Evolutionary conservation across 2,888 invertebrate species (phyloP).

Genomic region (Prenolepis imparis): DNA sequence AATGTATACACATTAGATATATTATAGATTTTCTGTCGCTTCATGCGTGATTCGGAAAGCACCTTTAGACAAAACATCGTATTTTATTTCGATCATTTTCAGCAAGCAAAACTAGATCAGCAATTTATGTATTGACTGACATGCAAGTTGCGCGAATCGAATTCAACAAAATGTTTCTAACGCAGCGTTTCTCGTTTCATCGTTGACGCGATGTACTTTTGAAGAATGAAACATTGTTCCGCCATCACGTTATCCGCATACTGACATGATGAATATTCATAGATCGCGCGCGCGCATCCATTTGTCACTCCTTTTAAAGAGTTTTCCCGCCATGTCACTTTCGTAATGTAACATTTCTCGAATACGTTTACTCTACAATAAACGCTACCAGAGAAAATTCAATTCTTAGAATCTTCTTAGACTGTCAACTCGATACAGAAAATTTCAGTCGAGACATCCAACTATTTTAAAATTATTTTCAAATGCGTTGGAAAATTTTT

Average conservation of each 20-base stretch:
- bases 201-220: conserved; percentile 42
- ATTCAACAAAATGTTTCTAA: conserved; percentile 26
- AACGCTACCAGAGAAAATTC: conserved; percentile 28
- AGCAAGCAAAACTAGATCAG: background rate
- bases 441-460: background rate
- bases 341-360: conserved; percentile 43
- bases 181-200: conserved; percentile 14
- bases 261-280: conserved; percentile 56
- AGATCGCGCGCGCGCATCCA: conserved; percentile 43
- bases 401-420: conserved; percentile 22
- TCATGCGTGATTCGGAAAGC: too few species aligned
- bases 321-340: conserved; percentile 35
- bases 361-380: conserved; percentile 29
- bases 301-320: conserved; percentile 56
- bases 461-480: background rate
- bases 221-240: conserved; percentile 47
- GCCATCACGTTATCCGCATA: conserved; percentile 39
- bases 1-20: too few species aligned
- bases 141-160: conserved; percentile 15
- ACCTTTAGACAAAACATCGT: background rate
- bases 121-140: background rate
- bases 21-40: too few species aligned
- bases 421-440: conserved; percentile 14
- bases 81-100: background rate
- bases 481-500: background rate